Evolutionary conservation across 2,888 invertebrate genomes (phyloP).

Genomic region (Rhodophaea formosa): DNA sequence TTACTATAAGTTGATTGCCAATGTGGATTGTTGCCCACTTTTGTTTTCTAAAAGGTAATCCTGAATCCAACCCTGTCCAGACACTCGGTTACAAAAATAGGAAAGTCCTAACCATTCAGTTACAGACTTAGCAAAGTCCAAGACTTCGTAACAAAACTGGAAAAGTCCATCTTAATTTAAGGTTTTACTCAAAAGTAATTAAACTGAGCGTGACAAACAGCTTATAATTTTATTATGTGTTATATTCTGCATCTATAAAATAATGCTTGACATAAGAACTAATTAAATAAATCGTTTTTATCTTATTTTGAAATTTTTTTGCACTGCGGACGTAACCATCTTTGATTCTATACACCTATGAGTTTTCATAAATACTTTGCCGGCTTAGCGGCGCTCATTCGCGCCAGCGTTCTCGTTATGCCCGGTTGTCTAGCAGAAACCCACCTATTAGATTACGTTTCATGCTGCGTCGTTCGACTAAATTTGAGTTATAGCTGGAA

Average conservation of each 20-base stretch:
- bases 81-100: constrained; percentile 5
- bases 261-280: background rate
- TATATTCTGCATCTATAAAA: constrained; percentile 7
- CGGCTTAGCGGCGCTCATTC: no score
- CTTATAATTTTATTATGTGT: constrained; percentile 2
- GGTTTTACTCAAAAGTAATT: constrained; percentile 5
- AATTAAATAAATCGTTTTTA: constrained; percentile 7
- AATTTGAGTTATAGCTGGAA: no score
- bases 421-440: no score
- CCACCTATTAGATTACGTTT: no score
- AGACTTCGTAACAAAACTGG: constrained; percentile 12
- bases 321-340: constrained; percentile 9
- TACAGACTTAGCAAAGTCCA: constrained; percentile 13
- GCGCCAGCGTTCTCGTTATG: no score
- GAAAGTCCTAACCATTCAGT: constrained; percentile 12
- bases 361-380: no score
- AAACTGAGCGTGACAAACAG: background rate
- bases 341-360: constrained; percentile 9
- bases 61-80: constrained; percentile 14
- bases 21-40: background rate
- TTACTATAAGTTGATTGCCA: background rate
- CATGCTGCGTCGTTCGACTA: no score
- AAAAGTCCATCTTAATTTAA: constrained; percentile 8
- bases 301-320: constrained; percentile 5
- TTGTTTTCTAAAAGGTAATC: background rate